These are phyloP conservation scores for Electrona antarctica DNA, from an alignment of 2,113 vertebrate species.

Conservation along the genomic window DNA sequence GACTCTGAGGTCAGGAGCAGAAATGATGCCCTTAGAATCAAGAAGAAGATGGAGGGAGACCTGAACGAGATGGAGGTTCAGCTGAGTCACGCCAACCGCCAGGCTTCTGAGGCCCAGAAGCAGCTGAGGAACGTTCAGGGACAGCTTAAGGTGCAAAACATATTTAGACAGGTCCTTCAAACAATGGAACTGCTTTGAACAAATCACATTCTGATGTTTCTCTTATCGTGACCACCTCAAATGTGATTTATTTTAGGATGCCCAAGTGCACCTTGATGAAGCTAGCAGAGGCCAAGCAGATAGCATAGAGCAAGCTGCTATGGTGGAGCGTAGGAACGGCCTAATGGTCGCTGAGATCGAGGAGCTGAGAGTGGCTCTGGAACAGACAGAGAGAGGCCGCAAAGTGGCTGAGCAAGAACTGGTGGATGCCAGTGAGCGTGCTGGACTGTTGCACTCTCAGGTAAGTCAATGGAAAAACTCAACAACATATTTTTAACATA, in stretches of 20 bases:
- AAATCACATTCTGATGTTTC: no score
- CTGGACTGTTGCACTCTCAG: slow-evolving; percentile 87
- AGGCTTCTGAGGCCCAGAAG: no score
- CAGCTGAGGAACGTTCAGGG: no score
- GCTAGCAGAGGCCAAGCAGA: slow-evolving; percentile 81
- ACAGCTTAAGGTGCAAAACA: no score
- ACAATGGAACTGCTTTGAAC: no score
- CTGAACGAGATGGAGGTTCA: no score
- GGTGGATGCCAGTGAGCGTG: slow-evolving; percentile 80
- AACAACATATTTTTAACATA: no score
- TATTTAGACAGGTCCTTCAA: not conserved
- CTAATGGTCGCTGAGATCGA: slow-evolving; percentile 83
- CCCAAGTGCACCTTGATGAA: slow-evolving; percentile 87
- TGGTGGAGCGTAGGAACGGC: slow-evolving; percentile 84
- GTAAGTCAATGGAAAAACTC: slow-evolving; percentile 50
- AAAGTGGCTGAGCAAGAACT: slow-evolving; percentile 86
- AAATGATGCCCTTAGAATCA: no score
- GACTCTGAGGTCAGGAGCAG: slow-evolving; percentile 78
- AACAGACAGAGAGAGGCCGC: slow-evolving; percentile 84
- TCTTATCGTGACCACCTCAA: not conserved
- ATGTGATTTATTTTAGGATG: slow-evolving; percentile 73
- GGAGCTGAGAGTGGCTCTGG: slow-evolving; percentile 80
- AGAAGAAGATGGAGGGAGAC: no score
- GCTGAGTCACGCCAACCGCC: no score
- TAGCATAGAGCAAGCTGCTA: slow-evolving; percentile 83